phyloP scores from a whole-genome alignment of 1,140 invertebrate genomes.

The Drosophila ambigua region DNA sequence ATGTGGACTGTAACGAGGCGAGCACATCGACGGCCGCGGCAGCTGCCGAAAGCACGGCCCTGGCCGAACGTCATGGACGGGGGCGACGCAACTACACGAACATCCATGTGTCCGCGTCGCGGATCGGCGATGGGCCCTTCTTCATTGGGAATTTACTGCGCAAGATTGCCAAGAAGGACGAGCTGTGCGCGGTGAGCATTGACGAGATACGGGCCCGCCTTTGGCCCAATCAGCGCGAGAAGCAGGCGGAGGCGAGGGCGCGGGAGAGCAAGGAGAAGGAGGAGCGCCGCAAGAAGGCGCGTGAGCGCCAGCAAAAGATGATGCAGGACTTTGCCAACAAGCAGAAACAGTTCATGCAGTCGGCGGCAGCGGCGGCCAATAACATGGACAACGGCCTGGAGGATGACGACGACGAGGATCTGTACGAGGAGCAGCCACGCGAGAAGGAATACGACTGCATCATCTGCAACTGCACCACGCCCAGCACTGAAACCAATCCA shows the following conservation, averaged over 20 bases:
- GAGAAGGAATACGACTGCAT: slow-evolving; percentile 95
- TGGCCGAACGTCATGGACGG: slow-evolving; percentile 41
- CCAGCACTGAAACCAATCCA: slow-evolving; percentile 93
- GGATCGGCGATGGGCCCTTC: slow-evolving; percentile 94
- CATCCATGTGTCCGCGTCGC: slow-evolving; percentile 83
- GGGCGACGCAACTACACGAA: slow-evolving; percentile 48
- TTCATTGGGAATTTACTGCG: slow-evolving; percentile 92
- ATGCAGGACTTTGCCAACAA: slow-evolving; percentile 96
- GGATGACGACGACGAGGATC: slow-evolving; percentile 87
- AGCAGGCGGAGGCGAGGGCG: slow-evolving; percentile 89
- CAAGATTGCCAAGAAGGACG: slow-evolving; percentile 89
- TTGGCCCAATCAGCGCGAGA: slow-evolving; percentile 91
- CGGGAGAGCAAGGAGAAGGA: slow-evolving; percentile 90
- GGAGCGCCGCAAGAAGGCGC: slow-evolving; percentile 91
- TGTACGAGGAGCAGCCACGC: slow-evolving; percentile 87
- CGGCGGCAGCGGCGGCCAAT: slow-evolving; percentile 88
- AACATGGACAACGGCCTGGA: slow-evolving; percentile 85
- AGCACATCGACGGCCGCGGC: slow-evolving; percentile 64
- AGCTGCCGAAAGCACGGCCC: slow-evolving; percentile 45
- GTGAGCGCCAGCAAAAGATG: slow-evolving; percentile 94
- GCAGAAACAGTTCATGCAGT: slow-evolving; percentile 96
- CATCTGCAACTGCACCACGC: slow-evolving; percentile 96
- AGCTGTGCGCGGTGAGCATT: slow-evolving; percentile 88
- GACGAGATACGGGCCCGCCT: slow-evolving; percentile 88
- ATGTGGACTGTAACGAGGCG: slow-evolving; percentile 78